These are phyloP conservation scores for Anhinga anhinga DNA, from an alignment of 2,113 vertebrate genomes.

Conservation along the genomic window DNA sequence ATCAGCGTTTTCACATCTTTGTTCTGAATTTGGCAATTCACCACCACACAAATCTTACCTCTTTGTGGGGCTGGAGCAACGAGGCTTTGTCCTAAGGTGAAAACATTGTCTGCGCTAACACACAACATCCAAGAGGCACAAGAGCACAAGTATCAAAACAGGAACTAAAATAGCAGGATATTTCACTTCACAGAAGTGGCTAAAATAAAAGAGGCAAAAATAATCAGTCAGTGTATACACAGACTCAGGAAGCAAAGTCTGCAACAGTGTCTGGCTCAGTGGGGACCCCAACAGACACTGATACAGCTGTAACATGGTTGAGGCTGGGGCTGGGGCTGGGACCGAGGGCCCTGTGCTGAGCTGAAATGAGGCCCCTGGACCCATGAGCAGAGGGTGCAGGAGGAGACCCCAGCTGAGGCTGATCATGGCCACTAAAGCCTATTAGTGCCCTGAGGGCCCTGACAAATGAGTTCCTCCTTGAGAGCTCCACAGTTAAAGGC, in stretches of 20 bases:
- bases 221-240: accelerated
- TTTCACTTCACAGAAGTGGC: neutral
- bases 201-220: neutral
- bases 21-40: neutral
- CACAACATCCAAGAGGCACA: neutral
- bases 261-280: neutral
- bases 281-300: neutral
- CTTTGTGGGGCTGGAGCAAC: neutral
- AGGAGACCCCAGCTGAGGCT: neutral
- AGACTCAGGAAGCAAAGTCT: neutral
- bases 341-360: neutral
- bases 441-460: neutral
- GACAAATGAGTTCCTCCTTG: neutral
- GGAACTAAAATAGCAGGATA: neutral
- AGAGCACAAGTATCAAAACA: neutral
- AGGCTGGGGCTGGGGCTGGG: neutral
- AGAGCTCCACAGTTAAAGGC: neutral
- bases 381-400: neutral
- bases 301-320: accelerated
- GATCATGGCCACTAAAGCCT: neutral
- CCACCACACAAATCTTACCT: neutral
- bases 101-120: neutral
- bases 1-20: neutral
- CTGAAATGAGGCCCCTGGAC: neutral
- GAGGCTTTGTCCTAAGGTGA: neutral